Base-by-base conservation (phyloP, 2,113 vertebrate species). In the Chiloscyllium plagiosum region DNA sequence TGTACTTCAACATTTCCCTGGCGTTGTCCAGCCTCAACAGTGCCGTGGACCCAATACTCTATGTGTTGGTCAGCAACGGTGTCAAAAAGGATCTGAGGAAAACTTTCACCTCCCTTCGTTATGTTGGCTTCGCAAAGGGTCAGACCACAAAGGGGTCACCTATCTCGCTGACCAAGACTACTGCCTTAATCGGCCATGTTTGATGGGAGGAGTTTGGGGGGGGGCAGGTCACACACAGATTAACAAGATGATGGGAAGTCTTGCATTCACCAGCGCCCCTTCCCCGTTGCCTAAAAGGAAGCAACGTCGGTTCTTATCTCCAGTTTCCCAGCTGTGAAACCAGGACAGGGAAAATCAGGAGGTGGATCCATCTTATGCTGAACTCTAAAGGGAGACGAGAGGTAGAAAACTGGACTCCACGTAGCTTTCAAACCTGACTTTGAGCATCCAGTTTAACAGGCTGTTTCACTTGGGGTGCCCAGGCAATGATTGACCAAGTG, bases 11-110 rank as follows among this genome's bases (percentile, higher is more conserved):
- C 0, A 96, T 96, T 78, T 97, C 96, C 0, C 96, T 98, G 95
- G 98, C 97, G 0, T 68, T 98, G 96, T 97, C 97, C 96, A 98
- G 97, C 96, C 96, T 98, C 56, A 98, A 98, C 97, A 97, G 97
- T 7, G 96, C 98, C 86, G 97, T 98, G 96, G 98, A 98, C 96
- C 98, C 98, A 3, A 97, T 98, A 95, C 97, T 98, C 42, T 98
- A 98, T 42, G 97, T 97, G 56, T 95, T 98, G 95, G 97, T 97
- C 96, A 98, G 98, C 96, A 97, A 98, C 0, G 96, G 97, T 1
- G 96, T 97, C 17, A 96, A 96, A 92, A 89, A 37, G 72, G 95
- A 96, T 26, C 61, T 89, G 97, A 98, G 22, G 97, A 97, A 76
- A 17, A 5, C 42, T 29, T 52, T 95, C 5, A 19, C 15, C 69